phyloP scores from a whole-genome alignment of 2,888 invertebrate genomes.

The Lymantria dispar region DNA sequence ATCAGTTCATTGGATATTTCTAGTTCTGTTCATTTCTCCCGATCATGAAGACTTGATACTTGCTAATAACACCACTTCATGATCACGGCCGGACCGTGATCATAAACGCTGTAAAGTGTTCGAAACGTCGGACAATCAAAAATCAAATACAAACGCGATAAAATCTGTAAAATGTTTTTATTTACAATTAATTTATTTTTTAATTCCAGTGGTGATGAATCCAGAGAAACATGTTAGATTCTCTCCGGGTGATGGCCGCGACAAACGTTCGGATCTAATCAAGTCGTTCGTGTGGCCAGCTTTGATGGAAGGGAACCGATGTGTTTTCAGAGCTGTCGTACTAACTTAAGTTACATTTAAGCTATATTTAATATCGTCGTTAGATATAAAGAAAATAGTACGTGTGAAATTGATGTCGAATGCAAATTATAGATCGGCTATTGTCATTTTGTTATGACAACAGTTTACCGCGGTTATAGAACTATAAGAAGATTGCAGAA shows the following conservation, averaged over 20 bases:
- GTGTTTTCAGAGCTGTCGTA: conserved; percentile 93
- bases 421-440: background rate
- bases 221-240: conserved; percentile 91
- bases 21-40: too few relatives aligned
- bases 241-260: conserved; percentile 83
- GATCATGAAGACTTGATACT: too few relatives aligned
- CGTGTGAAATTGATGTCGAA: background rate
- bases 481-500: background rate
- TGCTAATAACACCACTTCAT: too few relatives aligned
- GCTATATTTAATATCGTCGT: conserved; percentile 4
- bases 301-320: conserved; percentile 88
- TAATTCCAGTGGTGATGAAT: conserved; percentile 82
- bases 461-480: background rate
- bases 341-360: conserved; percentile 83
- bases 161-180: background rate
- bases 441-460: background rate
- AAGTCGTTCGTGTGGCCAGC: conserved; percentile 94
- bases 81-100: too few relatives aligned
- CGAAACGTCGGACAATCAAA: too few relatives aligned
- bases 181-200: background rate
- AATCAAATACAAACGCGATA: too few relatives aligned
- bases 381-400: background rate
- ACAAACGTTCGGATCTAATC: conserved; percentile 88
- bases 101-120: too few relatives aligned
- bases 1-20: too few relatives aligned